These are phyloP conservation scores for Aphyosemion australe DNA, from an alignment of 2,113 vertebrate genomes.

Conservation along the genomic window DNA sequence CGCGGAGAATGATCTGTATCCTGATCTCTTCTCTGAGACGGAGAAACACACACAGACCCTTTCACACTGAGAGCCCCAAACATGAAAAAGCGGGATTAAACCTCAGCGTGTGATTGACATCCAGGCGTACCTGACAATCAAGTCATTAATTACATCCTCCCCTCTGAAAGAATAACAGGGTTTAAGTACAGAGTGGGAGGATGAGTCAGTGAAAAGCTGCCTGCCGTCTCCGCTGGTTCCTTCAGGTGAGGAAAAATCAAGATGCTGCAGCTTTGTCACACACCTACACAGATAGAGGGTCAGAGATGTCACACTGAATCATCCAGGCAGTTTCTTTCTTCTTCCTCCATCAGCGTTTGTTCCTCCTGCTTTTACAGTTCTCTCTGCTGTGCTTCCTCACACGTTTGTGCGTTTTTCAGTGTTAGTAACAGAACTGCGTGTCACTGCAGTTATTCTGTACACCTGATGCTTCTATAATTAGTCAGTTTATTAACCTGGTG, in stretches of 20 bases:
- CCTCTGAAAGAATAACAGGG: conserved; percentile 7
- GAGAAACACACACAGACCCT: conserved; percentile 47
- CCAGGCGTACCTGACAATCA: conserved; percentile 21
- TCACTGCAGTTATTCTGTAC: not conserved
- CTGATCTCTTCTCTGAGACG: conserved; percentile 27
- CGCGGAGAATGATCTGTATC: conserved; percentile 12
- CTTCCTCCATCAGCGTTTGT: not conserved
- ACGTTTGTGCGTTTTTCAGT: conserved; percentile 9
- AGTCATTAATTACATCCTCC: conserved; percentile 29
- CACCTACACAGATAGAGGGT: conserved; percentile 11
- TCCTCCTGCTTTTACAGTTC: not conserved
- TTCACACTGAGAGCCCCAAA: conserved; percentile 30
- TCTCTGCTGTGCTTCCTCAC: not conserved
- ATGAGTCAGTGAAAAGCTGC: conserved; percentile 29
- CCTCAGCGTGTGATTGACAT: conserved; percentile 22
- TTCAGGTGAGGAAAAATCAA: conserved; percentile 37
- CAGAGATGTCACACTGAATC: conserved; percentile 30
- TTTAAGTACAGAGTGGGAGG: conserved; percentile 32
- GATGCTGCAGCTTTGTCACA: conserved; percentile 20
- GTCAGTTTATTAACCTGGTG: conserved; percentile 8
- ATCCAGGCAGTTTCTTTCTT: conserved; percentile 18
- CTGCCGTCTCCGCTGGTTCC: conserved; percentile 25
- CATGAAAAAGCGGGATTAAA: conserved; percentile 31
- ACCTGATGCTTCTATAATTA: conserved; percentile 1
- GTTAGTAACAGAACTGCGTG: not conserved